These are phyloP conservation scores for Trichosurus vulpecula DNA, from an alignment of 2,797 vertebrate species.

Conservation along the genomic window DNA sequence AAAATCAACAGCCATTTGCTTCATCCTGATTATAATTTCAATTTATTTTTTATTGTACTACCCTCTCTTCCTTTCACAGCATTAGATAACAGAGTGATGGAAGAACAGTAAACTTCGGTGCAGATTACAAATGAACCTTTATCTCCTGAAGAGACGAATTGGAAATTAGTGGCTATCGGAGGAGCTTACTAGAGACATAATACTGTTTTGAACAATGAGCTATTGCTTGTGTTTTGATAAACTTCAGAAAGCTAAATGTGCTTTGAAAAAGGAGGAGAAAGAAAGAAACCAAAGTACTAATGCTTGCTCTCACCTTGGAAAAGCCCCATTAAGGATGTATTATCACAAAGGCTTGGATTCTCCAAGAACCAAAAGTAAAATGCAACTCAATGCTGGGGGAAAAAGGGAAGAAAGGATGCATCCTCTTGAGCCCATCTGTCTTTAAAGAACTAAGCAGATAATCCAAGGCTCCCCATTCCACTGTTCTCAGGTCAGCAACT, in stretches of 20 bases:
- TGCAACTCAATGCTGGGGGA: neutral
- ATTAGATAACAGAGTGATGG: conserved; percentile 44
- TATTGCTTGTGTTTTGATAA: conserved; percentile 67
- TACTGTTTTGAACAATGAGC: conserved; percentile 60
- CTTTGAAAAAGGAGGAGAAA: conserved; percentile 31
- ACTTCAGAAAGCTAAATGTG: conserved; percentile 55
- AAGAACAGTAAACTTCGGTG: conserved; percentile 65
- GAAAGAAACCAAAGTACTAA: conserved; percentile 22
- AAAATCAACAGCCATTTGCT: conserved; percentile 13
- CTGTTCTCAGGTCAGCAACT: neutral
- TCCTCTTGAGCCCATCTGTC: neutral
- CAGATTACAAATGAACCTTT: conserved; percentile 68
- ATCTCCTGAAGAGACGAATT: conserved; percentile 41
- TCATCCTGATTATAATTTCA: conserved; percentile 51
- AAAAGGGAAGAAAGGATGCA: neutral
- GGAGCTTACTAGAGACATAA: conserved; percentile 24
- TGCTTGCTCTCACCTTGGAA: conserved; percentile 54
- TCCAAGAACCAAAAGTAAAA: conserved; percentile 40
- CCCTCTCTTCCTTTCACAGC: conserved; percentile 32
- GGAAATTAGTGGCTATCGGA: conserved; percentile 66
- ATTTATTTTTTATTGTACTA: conserved; percentile 59
- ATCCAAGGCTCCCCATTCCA: neutral
- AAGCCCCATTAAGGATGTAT: conserved; percentile 16
- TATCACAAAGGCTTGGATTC: conserved; percentile 18
- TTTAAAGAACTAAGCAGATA: neutral